A percentile compares a stretch with the other conserved stretches of the same genome.
Conservation (phyloP, 1,140 invertebrate genomes). For the Sinella curviseta region DNA sequence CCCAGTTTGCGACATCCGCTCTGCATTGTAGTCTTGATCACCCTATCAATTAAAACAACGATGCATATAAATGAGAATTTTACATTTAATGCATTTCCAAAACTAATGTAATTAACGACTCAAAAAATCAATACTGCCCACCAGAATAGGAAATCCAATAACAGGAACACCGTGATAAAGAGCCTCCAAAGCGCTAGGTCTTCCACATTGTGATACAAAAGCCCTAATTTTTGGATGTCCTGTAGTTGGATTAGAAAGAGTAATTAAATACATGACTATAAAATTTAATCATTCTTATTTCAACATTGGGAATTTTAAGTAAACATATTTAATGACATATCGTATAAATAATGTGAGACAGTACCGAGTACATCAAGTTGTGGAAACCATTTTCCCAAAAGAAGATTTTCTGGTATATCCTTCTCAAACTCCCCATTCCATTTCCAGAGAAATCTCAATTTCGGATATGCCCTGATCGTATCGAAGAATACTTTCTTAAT, state of each 20-base stretch:
- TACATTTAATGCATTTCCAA: too few species aligned
- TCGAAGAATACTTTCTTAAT: background rate
- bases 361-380: slow-evolving; percentile 34
- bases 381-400: slow-evolving; percentile 33
- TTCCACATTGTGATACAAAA: too few species aligned
- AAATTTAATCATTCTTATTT: background rate
- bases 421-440: background rate
- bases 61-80: too few species aligned
- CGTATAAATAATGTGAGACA: too few species aligned
- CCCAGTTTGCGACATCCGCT: background rate
- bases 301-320: background rate
- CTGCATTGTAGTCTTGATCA: background rate
- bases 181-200: too few species aligned
- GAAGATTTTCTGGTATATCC: slow-evolving; percentile 30
- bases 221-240: too few species aligned
- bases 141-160: slow-evolving; percentile 36
- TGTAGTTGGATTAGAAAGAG: too few species aligned
- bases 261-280: too few species aligned
- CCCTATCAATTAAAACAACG: too few species aligned
- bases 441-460: background rate
- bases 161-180: background rate
- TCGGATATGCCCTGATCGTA: background rate
- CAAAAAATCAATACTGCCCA: too few species aligned
- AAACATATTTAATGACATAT: background rate
- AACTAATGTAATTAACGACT: too few species aligned